phyloP scores from a whole-genome alignment of 2,888 invertebrate species.

The Himalopsyche kuldschensis region DNA sequence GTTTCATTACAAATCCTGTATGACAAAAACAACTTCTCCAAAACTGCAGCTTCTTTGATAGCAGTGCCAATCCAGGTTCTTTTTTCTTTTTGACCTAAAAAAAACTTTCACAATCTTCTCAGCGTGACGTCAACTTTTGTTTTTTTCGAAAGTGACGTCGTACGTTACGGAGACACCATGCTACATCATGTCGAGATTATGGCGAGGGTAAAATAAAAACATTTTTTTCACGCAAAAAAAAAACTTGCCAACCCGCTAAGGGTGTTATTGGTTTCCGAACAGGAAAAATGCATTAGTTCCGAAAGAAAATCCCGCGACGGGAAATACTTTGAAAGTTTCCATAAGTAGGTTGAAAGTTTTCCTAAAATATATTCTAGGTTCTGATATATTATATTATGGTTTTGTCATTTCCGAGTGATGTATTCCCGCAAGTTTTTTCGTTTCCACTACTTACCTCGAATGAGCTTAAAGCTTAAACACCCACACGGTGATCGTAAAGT shows the following conservation, averaged over 20 bases:
- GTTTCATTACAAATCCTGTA: too few relatives aligned
- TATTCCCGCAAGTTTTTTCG: too few relatives aligned
- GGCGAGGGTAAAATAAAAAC: neutral
- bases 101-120: too few relatives aligned
- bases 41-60: too few relatives aligned
- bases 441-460: too few relatives aligned
- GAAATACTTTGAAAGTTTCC: neutral
- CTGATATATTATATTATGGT: neutral
- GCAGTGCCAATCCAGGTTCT: too few relatives aligned
- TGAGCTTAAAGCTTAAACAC: too few relatives aligned
- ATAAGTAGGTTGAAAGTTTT: neutral
- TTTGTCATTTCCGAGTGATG: neutral
- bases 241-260: neutral
- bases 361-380: neutral
- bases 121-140: too few relatives aligned
- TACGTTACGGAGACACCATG: neutral
- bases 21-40: too few relatives aligned
- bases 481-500: too few relatives aligned
- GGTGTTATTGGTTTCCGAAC: neutral
- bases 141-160: too few relatives aligned
- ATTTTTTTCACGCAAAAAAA: neutral
- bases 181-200: neutral
- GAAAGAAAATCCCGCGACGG: neutral
- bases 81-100: too few relatives aligned
- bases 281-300: neutral